Base-by-base conservation (phyloP, 2,888 invertebrate species). In the Diloba caeruleocephala region DNA sequence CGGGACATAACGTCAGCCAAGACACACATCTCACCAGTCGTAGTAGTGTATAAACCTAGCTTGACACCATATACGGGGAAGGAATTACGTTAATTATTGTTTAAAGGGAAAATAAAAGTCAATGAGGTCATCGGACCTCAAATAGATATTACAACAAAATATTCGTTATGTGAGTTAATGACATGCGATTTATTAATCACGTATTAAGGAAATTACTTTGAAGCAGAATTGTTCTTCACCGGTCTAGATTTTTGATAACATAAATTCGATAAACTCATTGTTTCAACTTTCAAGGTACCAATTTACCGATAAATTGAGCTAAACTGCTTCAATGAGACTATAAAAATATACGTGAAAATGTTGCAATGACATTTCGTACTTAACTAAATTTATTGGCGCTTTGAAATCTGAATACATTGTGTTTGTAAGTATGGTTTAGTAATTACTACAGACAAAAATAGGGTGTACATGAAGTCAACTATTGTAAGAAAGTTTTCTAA, bases 341-440 rank as follows among this genome's bases (percentile, higher is more conserved):
- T 19, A 43, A 59, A 39, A 49, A 56, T 43, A 28, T 43, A 36
- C 19, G 14, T 23, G 1, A 44, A 36, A 29, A 14, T 15, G 23
- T 26, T 33, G 33, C 31, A 7, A 31, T 49, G 29, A 38, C 32
- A 57, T 44, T 32, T 12, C 49, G 43, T 15, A 21, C 43, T 57
- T 57, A 50, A 49, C 10, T 32, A 49, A 38, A 49, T 57, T 64
- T 64, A 64, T 57, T 36, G 28, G 9, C 26, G 31, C 10, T 64
- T 58, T 37, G 28, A 50, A 36, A 36, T 41, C 39, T 10, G 6
- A 32, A 50, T 31, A 15, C 50, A 64, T 49, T 64, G 41, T 28
- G 31, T 21, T 34, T 57, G 50, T 36, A 19, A 36, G 13, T 17
- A 15, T 34, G 19, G 28, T 37, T 21, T n/a, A 10, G 34, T 19